Evolutionary conservation across 2,797 vertebrate genomes (phyloP).

Genomic region (Arrhamphus sclerolepis): DNA sequence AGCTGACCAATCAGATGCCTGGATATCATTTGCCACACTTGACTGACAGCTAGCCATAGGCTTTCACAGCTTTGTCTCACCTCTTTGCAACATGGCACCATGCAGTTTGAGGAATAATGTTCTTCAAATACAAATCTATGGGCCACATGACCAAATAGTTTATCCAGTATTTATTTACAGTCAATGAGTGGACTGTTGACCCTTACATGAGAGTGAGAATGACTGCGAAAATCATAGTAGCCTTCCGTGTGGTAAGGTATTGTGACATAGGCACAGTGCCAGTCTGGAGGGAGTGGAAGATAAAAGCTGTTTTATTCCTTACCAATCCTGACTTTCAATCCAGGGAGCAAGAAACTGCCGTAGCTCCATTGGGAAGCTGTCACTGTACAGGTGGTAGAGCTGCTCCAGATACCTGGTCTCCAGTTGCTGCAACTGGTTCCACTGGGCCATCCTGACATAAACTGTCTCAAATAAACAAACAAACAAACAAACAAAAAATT

Average conservation of each 20-base stretch:
- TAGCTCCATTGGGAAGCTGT: conserved; percentile 99
- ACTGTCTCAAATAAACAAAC: conserved; percentile 35
- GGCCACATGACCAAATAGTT: too few species aligned
- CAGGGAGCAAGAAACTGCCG: conserved; percentile 96
- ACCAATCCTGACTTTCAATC: conserved; percentile 99
- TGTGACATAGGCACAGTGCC: conserved; percentile 1
- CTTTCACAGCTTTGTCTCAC: too few species aligned
- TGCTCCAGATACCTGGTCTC: conserved; percentile 98
- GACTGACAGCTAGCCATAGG: too few species aligned
- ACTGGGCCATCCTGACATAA: conserved; percentile 90
- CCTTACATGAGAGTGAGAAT: too few species aligned
- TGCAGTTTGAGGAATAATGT: too few species aligned
- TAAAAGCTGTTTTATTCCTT: conserved; percentile 40
- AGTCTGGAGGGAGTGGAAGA: conserved; percentile 2
- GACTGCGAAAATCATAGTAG: too few species aligned
- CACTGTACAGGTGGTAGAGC: conserved; percentile 97
- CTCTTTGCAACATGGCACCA: too few species aligned
- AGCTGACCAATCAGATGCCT: too few species aligned
- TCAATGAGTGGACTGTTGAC: too few species aligned
- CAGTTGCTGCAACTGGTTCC: conserved; percentile 99
- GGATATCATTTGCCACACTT: too few species aligned
- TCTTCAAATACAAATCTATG: too few species aligned
- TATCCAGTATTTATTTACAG: too few species aligned
- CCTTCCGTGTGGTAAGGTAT: background rate
- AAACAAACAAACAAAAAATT: background rate